A percentile compares a stretch with the other conserved stretches of the same genome.
Conservation (phyloP, 2,797 vertebrate genomes). For the Arrhamphus sclerolepis region DNA sequence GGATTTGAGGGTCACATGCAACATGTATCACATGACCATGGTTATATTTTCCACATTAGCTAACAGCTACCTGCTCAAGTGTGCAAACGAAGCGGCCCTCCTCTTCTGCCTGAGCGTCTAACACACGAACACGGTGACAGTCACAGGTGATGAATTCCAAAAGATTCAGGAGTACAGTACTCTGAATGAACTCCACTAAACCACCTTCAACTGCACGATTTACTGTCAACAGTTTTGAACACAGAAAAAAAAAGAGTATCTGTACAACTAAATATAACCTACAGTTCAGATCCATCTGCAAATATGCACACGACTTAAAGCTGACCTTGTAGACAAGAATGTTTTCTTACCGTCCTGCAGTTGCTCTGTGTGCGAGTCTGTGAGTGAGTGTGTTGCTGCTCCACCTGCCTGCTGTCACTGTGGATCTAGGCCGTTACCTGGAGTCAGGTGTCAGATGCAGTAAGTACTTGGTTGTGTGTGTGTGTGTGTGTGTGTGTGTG, state of each 20-base stretch:
- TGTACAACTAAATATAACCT: background rate
- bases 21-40: slow-evolving; percentile 65
- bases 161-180: background rate
- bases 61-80: slow-evolving; percentile 18
- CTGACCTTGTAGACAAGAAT: slow-evolving; percentile 34
- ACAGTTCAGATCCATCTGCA: background rate
- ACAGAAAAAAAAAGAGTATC: background rate
- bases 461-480: slow-evolving; percentile 44
- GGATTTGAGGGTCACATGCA: slow-evolving; percentile 49
- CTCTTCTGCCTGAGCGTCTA: background rate
- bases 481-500: slow-evolving; percentile 47
- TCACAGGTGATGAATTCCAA: background rate
- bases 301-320: background rate
- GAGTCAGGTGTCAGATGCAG: slow-evolving; percentile 84
- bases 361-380: slow-evolving; percentile 48
- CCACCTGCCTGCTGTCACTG: slow-evolving; percentile 84
- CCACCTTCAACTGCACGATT: slow-evolving; percentile 2
- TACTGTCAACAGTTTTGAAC: background rate
- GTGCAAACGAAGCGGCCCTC: slow-evolving; percentile 17
- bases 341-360: slow-evolving; percentile 75
- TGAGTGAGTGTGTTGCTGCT: slow-evolving; percentile 61
- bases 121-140: slow-evolving; percentile 5
- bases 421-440: slow-evolving; percentile 82
- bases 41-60: slow-evolving; percentile 66
- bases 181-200: background rate